Conservation (phyloP, 1,140 invertebrate species). For the Coenobita brevimanus region DNA sequence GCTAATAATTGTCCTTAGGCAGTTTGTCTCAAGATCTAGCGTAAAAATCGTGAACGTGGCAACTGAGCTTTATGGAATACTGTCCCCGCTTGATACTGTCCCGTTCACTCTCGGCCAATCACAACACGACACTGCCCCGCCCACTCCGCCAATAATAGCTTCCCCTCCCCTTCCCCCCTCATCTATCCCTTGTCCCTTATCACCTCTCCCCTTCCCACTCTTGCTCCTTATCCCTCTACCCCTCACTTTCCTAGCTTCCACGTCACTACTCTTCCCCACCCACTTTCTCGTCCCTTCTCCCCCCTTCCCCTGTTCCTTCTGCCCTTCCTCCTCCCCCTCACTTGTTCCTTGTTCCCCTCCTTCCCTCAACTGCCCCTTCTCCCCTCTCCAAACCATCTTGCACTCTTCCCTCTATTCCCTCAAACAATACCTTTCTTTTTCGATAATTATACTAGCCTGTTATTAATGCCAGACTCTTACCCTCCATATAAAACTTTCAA, state of each 20-base stretch:
- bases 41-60: no score
- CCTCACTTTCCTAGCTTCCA: not conserved
- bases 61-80: no score
- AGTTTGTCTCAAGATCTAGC: no score
- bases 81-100: not conserved
- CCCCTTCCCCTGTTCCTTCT: not conserved
- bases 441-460: no score
- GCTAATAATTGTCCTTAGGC: no score
- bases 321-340: not conserved
- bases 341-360: not conserved
- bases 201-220: not conserved
- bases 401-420: not conserved
- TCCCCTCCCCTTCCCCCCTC: slow-evolving; percentile 9
- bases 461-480: no score
- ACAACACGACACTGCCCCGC: not conserved
- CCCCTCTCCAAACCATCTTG: not conserved
- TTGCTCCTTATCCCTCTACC: not conserved
- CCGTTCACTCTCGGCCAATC: not conserved
- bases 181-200: slow-evolving; percentile 12
- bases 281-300: not conserved
- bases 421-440: not conserved
- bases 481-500: no score
- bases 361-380: not conserved
- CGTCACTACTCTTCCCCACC: not conserved
- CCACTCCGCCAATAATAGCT: no score